Evolutionary conservation across 2,888 invertebrate genomes (phyloP).

Genomic region (Agrilus cyanescens): DNA sequence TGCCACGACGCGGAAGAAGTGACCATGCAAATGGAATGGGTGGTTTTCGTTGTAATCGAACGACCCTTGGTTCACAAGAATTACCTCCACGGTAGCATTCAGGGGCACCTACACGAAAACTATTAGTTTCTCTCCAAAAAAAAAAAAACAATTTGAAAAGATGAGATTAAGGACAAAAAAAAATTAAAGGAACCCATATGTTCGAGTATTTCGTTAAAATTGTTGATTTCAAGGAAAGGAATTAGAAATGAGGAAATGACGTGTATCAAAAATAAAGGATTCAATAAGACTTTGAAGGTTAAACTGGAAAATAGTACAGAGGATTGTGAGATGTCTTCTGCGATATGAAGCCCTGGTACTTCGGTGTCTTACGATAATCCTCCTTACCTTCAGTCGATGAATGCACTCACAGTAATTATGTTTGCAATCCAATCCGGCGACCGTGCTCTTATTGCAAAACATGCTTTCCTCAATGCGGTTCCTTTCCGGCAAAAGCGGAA

Average conservation of each 20-base stretch:
- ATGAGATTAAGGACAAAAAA: too few relatives aligned
- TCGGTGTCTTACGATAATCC: too few relatives aligned
- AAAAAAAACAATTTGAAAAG: too few relatives aligned
- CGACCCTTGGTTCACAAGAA: slow-evolving; percentile 4
- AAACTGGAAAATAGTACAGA: too few relatives aligned
- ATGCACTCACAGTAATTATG: slow-evolving; percentile 6
- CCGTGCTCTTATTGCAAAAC: background rate
- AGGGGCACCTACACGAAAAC: slow-evolving; percentile 7
- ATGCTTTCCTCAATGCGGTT: slow-evolving; percentile 1
- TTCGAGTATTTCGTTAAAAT: too few relatives aligned
- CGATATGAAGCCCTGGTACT: too few relatives aligned
- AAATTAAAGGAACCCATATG: too few relatives aligned
- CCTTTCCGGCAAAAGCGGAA: slow-evolving; percentile 5
- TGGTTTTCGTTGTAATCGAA: background rate
- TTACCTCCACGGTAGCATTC: slow-evolving; percentile 7
- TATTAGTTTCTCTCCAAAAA: background rate
- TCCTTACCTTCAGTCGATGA: slow-evolving; percentile 7
- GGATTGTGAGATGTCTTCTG: too few relatives aligned
- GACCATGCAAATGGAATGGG: slow-evolving; percentile 9
- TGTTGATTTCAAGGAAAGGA: too few relatives aligned
- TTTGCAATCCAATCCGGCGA: background rate
- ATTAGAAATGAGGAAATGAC: too few relatives aligned
- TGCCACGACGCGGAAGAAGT: slow-evolving; percentile 5
- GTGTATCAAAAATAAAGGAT: too few relatives aligned
- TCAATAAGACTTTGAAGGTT: too few relatives aligned